A percentile compares a stretch with the other conserved stretches of the same genome.
Conservation (phyloP, 30 jellyfish, hydroid and myxozoan species). For the Chrysaora quinquecirrha region DNA sequence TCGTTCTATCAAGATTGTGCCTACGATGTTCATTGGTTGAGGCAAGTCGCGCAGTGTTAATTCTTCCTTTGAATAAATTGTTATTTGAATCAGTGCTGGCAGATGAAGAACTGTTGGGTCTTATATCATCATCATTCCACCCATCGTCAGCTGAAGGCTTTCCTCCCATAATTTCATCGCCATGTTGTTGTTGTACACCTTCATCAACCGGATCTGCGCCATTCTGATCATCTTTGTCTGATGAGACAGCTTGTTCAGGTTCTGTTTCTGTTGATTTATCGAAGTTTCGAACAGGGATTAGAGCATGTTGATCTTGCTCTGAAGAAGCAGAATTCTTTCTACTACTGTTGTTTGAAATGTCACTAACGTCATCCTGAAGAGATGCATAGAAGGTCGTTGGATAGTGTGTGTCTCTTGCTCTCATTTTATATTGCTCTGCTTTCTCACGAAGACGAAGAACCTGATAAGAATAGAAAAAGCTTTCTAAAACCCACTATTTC, state of each 20-base stretch:
- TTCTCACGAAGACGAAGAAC: slow-evolving; percentile 64
- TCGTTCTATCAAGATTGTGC: slow-evolving; percentile 73
- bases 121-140: neutral
- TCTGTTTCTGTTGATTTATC: neutral
- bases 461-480: slow-evolving; percentile 12
- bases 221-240: neutral
- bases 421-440: slow-evolving; percentile 50
- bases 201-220: too few relatives aligned
- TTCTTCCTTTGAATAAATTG: slow-evolving; percentile 42
- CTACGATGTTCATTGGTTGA: slow-evolving; percentile 51
- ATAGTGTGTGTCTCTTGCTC: slow-evolving; percentile 74
- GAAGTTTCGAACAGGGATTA: neutral
- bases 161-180: neutral
- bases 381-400: slow-evolving; percentile 73
- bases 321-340: neutral
- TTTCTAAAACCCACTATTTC: too few relatives aligned
- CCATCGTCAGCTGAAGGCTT: slow-evolving; percentile 14
- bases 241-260: slow-evolving; percentile 2
- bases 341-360: slow-evolving; percentile 5
- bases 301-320: neutral
- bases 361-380: slow-evolving; percentile 35
- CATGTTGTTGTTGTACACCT: too few relatives aligned
- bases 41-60: slow-evolving; percentile 59
- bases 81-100: slow-evolving; percentile 20
- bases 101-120: slow-evolving; percentile 27